These are phyloP conservation scores for Cliona cf. orientalis DNA, from an alignment of 37 sponge, comb jelly and placozoan genomes.

Conservation along the genomic window DNA sequence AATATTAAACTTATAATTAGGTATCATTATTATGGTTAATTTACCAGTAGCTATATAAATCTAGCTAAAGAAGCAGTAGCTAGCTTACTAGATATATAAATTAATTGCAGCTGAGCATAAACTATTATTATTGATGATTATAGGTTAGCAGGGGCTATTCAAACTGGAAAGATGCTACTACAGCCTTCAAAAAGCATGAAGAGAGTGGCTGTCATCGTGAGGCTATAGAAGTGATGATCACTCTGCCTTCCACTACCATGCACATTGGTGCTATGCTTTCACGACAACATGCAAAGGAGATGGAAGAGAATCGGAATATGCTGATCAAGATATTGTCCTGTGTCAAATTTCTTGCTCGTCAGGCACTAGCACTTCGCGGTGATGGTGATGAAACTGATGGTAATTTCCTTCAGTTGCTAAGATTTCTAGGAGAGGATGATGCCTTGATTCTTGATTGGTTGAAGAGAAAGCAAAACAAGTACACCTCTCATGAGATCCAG, in stretches of 20 bases:
- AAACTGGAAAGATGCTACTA: conserved; percentile 56
- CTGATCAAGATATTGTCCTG: conserved; percentile 31
- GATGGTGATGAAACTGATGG: conserved; percentile 54
- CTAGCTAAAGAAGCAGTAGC: too few species aligned
- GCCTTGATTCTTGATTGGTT: conserved; percentile 30
- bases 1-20: background rate
- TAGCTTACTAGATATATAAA: too few species aligned
- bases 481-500: conserved; percentile 32
- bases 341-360: conserved; percentile 41
- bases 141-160: conserved; percentile 42
- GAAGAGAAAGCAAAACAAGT: conserved; percentile 39
- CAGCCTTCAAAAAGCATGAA: conserved; percentile 10
- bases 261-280: conserved; percentile 53
- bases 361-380: conserved; percentile 52
- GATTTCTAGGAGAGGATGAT: conserved; percentile 3
- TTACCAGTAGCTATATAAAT: too few species aligned
- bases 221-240: conserved; percentile 25
- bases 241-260: conserved; percentile 26
- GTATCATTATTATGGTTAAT: background rate
- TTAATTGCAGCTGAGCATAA: background rate
- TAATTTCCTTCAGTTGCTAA: conserved; percentile 32
- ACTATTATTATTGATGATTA: background rate
- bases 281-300: conserved; percentile 15
- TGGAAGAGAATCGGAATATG: conserved; percentile 20
- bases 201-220: conserved; percentile 14